A percentile compares a stretch with the other conserved stretches of the same genome.
Evolutionary conservation across 2,113 vertebrate genomes (phyloP).

Genomic region (Talpa occidentalis): DNA sequence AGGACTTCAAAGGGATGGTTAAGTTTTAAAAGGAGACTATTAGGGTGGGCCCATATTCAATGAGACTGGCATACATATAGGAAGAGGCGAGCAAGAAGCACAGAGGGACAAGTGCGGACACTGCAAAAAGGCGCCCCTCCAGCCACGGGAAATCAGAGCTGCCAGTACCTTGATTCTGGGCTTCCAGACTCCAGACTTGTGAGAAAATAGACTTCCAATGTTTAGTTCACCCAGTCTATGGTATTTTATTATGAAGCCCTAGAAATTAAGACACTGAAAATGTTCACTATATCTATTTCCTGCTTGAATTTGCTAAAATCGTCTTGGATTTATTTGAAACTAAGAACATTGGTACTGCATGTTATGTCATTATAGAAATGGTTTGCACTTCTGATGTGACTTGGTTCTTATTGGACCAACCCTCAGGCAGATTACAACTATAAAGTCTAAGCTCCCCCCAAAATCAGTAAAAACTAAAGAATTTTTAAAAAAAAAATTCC

Average conservation of each 20-base stretch:
- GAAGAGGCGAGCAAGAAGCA: not conserved
- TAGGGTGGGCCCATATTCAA: not conserved
- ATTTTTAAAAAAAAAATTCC: not conserved
- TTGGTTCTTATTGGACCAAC: not conserved
- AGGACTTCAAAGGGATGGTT: not conserved
- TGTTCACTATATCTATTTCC: not conserved
- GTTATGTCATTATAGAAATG: not conserved
- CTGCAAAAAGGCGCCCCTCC: no score
- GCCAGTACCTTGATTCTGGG: not conserved
- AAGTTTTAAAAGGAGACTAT: not conserved
- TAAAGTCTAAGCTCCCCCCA: not conserved
- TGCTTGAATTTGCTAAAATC: not conserved
- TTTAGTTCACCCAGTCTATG: not conserved
- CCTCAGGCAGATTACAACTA: not conserved
- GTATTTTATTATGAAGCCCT: not conserved
- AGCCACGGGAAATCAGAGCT: no score
- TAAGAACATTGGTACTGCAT: not conserved
- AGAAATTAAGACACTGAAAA: not conserved
- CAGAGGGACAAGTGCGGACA: not conserved
- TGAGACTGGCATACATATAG: not conserved
- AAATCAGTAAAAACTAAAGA: not conserved
- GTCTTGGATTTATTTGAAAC: not conserved
- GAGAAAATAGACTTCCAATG: not conserved
- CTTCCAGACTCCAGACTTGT: not conserved
- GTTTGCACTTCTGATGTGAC: not conserved